Percentiles rank a stretch among this genome's conserved stretches.
Evolutionary conservation across 1,140 invertebrate genomes (phyloP).

Genomic region (Drosophila nikananu): DNA sequence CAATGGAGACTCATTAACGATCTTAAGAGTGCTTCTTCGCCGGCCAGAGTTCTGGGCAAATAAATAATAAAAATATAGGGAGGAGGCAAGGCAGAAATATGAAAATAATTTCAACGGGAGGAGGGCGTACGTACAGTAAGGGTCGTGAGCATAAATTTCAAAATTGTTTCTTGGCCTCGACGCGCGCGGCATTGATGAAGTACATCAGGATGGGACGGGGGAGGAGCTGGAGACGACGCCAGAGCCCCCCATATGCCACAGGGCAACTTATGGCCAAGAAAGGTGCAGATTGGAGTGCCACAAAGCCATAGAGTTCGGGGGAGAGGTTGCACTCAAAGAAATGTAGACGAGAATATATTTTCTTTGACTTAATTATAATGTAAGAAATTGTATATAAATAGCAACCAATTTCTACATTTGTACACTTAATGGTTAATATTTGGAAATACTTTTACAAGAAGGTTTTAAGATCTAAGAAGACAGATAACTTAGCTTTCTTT

Average conservation of each 20-base stretch:
- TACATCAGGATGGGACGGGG: slow-evolving; percentile 41
- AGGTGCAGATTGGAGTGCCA: slow-evolving; percentile 52
- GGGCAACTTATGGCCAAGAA: slow-evolving; percentile 74
- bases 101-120: slow-evolving; percentile 42
- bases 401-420: too few relatives aligned
- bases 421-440: too few relatives aligned
- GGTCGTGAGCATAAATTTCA: slow-evolving; percentile 82
- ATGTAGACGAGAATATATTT: background rate
- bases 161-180: slow-evolving; percentile 74
- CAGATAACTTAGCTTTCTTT: too few relatives aligned
- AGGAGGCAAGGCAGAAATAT: slow-evolving; percentile 7
- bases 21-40: slow-evolving; percentile 32
- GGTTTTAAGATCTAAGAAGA: background rate
- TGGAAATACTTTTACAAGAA: background rate
- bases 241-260: slow-evolving; percentile 77
- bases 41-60: slow-evolving; percentile 34
- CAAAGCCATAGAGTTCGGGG: slow-evolving; percentile 16
- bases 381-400: too few relatives aligned
- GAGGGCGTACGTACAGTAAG: slow-evolving; percentile 47
- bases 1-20: slow-evolving; percentile 67
- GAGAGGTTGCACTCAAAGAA: slow-evolving; percentile 12
- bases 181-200: slow-evolving; percentile 66
- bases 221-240: background rate
- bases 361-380: too few relatives aligned
- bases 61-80: slow-evolving; percentile 48